Conservation (phyloP, 2,888 invertebrate species). For the Protophormia terraenovae region DNA sequence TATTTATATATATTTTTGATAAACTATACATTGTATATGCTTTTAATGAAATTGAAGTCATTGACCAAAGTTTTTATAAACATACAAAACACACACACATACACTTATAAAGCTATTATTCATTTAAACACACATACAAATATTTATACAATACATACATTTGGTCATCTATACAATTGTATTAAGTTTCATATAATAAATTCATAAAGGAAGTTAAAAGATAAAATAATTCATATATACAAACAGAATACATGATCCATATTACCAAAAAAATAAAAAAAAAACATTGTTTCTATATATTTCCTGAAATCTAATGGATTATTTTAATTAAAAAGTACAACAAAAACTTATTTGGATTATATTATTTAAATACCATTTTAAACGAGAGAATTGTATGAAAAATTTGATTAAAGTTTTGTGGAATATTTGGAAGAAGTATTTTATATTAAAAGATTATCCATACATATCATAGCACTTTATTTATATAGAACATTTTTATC, state of each 20-base stretch:
- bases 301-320: constrained; percentile 25
- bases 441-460: constrained; percentile 38
- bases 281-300: neutral
- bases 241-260: neutral
- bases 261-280: neutral
- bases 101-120: too few relatives aligned
- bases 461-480: constrained; percentile 9
- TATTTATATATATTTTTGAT: neutral
- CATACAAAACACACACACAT: neutral
- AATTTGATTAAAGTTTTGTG: constrained; percentile 4
- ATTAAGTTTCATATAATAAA: constrained; percentile 44
- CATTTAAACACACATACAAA: neutral
- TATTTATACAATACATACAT: neutral
- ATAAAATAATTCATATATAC: neutral
- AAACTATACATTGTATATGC: neutral
- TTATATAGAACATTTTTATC: neutral
- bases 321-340: constrained; percentile 50
- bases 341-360: neutral
- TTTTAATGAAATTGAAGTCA: constrained; percentile 54
- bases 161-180: constrained; percentile 24
- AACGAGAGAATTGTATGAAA: neutral
- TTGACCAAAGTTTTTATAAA: constrained; percentile 26
- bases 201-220: constrained; percentile 53
- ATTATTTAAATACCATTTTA: neutral
- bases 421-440: neutral